phyloP scores from a whole-genome alignment of 2,888 invertebrate species.

The Caenorhabditis sp. region DNA sequence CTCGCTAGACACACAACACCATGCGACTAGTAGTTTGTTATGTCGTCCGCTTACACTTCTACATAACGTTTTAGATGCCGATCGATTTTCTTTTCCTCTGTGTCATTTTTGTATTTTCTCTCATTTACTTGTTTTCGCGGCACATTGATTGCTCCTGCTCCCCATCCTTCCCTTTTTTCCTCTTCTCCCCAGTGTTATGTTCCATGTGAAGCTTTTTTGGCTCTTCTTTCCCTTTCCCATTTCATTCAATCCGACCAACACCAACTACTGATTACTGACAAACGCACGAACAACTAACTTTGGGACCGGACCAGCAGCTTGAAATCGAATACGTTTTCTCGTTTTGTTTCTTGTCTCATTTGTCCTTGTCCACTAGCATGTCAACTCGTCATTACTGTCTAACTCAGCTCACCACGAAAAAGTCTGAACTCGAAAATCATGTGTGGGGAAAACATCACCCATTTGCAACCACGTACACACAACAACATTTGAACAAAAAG shows the following conservation, averaged over 20 bases:
- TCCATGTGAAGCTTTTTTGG: no score
- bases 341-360: no score
- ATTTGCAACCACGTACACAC: conserved; percentile 29
- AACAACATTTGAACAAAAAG: neutral
- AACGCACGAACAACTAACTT: no score
- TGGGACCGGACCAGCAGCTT: no score
- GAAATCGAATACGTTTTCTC: no score
- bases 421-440: conserved; percentile 27
- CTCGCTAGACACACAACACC: conserved; percentile 22
- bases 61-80: conserved; percentile 33
- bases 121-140: conserved; percentile 15
- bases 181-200: no score
- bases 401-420: no score
- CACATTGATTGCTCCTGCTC: conserved; percentile 19
- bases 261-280: neutral
- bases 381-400: no score
- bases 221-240: neutral
- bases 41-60: conserved; percentile 52
- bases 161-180: conserved; percentile 21
- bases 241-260: neutral
- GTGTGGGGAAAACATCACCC: conserved; percentile 24
- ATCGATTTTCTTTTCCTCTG: conserved; percentile 24
- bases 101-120: conserved; percentile 35
- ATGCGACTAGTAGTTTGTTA: conserved; percentile 30
- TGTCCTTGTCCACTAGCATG: no score